Base-by-base conservation (phyloP, 2,113 vertebrate genomes). In the Myrmecobius fasciatus region DNA sequence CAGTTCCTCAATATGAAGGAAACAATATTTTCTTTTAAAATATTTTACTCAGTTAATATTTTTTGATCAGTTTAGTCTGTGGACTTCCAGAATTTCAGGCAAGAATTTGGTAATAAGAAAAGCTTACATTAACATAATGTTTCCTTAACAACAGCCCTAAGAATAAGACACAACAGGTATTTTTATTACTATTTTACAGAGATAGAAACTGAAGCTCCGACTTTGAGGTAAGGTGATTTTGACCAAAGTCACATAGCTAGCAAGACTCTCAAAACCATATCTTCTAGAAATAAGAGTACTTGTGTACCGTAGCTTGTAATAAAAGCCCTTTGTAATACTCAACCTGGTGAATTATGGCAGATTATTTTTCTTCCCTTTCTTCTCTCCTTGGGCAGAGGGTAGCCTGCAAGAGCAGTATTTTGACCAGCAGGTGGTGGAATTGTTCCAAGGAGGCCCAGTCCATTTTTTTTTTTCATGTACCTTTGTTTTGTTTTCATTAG, bases 371-470 rank as follows among this genome's bases (percentile, higher is more conserved):
- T 22, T 8, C 17, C 7, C 67, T 24, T 7, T 83, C 60, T n/a
- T 20, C 17, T 20, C 14, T 75, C 20, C 67, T 83, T 83, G 6
- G 67, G 31, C 60, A 67, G 60, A 67, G 31, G 60, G n/a, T 83
- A n/a, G 20, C 67, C 67, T 83, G 67, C 17, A 43, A 43, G n/a
- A 83, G 67, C 67, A 43, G 24, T 2, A n/a, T 83, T 83, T 20
- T 83, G 67, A 83, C 67, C 67, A 83, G 67, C n/a, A 83, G 67
- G 67, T 83, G 67, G 67, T 83, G 67, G 67, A 83, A 83, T 83
- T 83, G 67, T 83, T 83, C 67, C 60, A n/a, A 75, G 60, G 36
- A 20, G 60, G 14, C 60, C 36, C n/a, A 22, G n/a, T 20, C n/a
- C 36, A 83, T 51, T 51, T 9, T 49, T 48, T 49, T 83, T 83